Evolutionary conservation across 2,113 vertebrate genomes (phyloP), one percentile per base, ranked within the genome.

Genomic region (pig (Sus scrofa)): DNA sequence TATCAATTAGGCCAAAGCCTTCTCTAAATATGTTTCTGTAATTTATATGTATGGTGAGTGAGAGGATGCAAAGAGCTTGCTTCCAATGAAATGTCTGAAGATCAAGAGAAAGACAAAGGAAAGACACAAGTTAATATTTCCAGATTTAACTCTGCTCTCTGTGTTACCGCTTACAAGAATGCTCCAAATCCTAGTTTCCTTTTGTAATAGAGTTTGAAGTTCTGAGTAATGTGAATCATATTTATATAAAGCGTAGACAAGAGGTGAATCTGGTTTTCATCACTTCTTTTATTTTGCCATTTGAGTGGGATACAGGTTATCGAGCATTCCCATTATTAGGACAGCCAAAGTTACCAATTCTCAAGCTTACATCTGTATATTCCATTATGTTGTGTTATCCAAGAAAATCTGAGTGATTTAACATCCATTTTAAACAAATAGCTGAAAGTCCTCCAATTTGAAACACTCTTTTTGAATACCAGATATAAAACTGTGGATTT

Each of bases 361-460:
- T 65, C 52, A 90, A 30, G 34, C 83, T 94, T 84, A 91, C 44
- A 84, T 68, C 34, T 89, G 6, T 74, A 91, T 89, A 89, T 70
- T 82, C 22, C 50, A 75, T 91, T 94, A 68, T 79, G 34, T 32
- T 83, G 77, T 94, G 39, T 74, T 73, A 95, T 79, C 67, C 30
- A 82, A 78, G 88, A 94, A 96, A 93, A 96, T 95, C 44, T 86
- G 15, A 92, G 50, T 91, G 77, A 86, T 91, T 94, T 97, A 86
- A 84, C 39, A 97, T 78, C 39, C 52, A 71, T 77, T 92, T 97
- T 68, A 96, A 93, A 89, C 60, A 94, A 95, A 96, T 70, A 92
- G 34, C 24, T 74, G 15, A 84, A 95, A 75, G 60, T 56, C 52
- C 39, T 88, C 91, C 68, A 60, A 81, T 74, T 82, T 88, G 30